A percentile compares a stretch with the other conserved stretches of the same genome.
Evolutionary conservation across 2,113 vertebrate species (phyloP).

Genomic region (Pithys albifrons): DNA sequence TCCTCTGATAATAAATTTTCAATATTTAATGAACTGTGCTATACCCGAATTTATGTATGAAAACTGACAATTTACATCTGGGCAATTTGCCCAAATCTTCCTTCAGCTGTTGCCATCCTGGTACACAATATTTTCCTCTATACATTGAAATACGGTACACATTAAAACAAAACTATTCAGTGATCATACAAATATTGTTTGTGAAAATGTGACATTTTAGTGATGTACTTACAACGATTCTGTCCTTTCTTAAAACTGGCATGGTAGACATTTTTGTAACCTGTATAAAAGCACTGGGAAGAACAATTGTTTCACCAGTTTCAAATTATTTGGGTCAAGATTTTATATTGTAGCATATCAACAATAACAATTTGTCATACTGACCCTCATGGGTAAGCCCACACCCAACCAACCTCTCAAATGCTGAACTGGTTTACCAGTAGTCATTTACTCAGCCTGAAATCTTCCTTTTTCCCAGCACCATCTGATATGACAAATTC

Average conservation of each 20-base stretch:
- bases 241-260: neutral
- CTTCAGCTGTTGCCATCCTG: neutral
- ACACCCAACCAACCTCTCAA: neutral
- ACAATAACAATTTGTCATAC: neutral
- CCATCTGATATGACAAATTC: neutral
- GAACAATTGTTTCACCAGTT: neutral
- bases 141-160: neutral
- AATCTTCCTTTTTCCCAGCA: neutral
- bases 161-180: neutral
- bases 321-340: neutral
- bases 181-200: neutral
- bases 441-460: neutral
- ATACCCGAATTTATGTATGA: neutral
- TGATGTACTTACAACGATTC: neutral
- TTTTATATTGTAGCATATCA: neutral
- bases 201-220: neutral
- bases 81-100: neutral
- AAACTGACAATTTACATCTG: neutral
- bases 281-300: neutral
- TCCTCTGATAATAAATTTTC: neutral
- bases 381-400: neutral
- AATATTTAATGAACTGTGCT: neutral
- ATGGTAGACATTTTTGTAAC: neutral
- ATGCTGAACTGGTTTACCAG: neutral
- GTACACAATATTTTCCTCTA: neutral